phyloP scores from a whole-genome alignment of 2,888 invertebrate species.

The Platycheirus rosarum region DNA sequence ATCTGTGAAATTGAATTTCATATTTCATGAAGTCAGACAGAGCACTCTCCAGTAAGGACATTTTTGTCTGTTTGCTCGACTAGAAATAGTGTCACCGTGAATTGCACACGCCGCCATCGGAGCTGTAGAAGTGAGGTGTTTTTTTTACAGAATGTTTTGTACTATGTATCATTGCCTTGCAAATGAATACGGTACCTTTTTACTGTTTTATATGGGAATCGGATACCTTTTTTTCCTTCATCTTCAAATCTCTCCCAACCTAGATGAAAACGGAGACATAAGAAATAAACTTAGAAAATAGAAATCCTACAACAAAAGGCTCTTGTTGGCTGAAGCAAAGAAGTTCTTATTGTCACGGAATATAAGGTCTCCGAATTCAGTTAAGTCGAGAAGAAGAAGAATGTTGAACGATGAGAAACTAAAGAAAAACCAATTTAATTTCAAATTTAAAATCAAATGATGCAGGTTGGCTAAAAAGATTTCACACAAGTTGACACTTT shows the following conservation, averaged over 20 bases:
- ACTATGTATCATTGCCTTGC: conserved; percentile 53
- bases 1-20: conserved; percentile 71
- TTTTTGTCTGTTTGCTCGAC: conserved; percentile 25
- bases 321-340: not conserved
- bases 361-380: not conserved
- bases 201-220: conserved; percentile 43
- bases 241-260: conserved; percentile 36
- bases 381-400: conserved; percentile 16
- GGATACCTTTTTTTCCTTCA: conserved; percentile 38
- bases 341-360: conserved; percentile 33
- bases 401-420: conserved; percentile 5
- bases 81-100: conserved; percentile 54
- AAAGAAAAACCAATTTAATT: conserved; percentile 61
- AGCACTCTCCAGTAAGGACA: conserved; percentile 27
- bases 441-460: conserved; percentile 59
- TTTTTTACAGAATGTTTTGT: conserved; percentile 21
- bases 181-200: conserved; percentile 54
- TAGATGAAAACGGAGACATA: conserved; percentile 23
- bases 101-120: conserved; percentile 28
- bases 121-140: conserved; percentile 6
- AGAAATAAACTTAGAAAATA: conserved; percentile 42
- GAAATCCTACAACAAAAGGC: conserved; percentile 39
- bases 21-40: conserved; percentile 72
- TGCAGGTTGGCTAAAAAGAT: conserved; percentile 57
- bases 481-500: conserved; percentile 62